Conservation (phyloP, 1,140 invertebrate species). For the Orussus abietinus region DNA sequence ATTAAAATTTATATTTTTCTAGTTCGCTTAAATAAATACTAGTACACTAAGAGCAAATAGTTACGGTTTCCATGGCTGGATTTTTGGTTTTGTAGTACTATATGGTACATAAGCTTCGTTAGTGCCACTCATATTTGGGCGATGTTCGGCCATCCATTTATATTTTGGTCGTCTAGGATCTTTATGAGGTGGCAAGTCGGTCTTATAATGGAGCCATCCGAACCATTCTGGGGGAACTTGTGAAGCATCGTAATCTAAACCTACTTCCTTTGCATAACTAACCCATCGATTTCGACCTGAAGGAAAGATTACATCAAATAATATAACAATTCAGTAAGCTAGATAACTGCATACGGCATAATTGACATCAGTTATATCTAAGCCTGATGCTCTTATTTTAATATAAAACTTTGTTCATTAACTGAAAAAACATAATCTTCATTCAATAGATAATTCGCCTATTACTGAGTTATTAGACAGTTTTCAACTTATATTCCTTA, state of each 20-base stretch:
- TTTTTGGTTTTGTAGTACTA: slow-evolving; percentile 78
- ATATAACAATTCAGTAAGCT: slow-evolving; percentile 8
- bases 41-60: too few relatives aligned
- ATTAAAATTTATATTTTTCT: too few relatives aligned
- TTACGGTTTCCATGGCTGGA: slow-evolving; percentile 81
- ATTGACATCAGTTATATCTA: slow-evolving; percentile 1
- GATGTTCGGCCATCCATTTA: slow-evolving; percentile 83
- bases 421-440: too few relatives aligned
- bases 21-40: too few relatives aligned
- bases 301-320: slow-evolving; percentile 6
- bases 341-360: not conserved
- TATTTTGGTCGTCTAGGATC: slow-evolving; percentile 73
- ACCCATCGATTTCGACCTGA: slow-evolving; percentile 90
- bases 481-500: too few relatives aligned
- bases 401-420: too few relatives aligned
- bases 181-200: slow-evolving; percentile 56
- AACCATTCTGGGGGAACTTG: slow-evolving; percentile 91
- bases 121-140: slow-evolving; percentile 80
- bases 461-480: too few relatives aligned
- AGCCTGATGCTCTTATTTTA: too few relatives aligned
- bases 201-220: slow-evolving; percentile 81
- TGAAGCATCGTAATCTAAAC: slow-evolving; percentile 89
- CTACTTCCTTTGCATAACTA: slow-evolving; percentile 71
- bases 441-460: too few relatives aligned
- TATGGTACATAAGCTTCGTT: slow-evolving; percentile 82